Conservation (phyloP, 2,113 vertebrate genomes). For the rat (Rattus norvegicus) region DNA sequence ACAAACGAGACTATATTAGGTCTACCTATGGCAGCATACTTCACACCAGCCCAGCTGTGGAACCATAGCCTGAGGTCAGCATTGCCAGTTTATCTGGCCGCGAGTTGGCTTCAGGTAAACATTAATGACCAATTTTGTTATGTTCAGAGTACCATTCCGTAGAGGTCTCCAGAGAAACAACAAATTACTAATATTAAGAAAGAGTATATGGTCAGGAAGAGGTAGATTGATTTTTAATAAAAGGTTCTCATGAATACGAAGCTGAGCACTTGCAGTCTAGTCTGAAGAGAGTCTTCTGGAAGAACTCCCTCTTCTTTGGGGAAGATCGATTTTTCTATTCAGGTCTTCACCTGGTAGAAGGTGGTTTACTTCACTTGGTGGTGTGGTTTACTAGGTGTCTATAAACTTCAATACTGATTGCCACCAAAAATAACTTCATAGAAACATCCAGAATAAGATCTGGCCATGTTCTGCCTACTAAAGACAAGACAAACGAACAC, state of each 20-base stretch:
- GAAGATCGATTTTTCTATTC: background rate
- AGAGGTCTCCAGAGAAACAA: constrained; percentile 9
- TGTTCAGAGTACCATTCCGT: background rate
- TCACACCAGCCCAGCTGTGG: background rate
- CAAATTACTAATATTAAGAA: background rate
- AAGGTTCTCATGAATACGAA: background rate
- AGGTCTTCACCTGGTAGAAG: background rate
- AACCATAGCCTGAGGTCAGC: background rate
- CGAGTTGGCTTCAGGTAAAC: background rate
- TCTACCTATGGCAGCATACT: background rate
- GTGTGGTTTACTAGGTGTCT: background rate
- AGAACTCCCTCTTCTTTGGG: background rate
- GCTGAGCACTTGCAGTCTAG: background rate
- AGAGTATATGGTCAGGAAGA: background rate
- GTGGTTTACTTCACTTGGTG: background rate
- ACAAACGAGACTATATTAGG: constrained; percentile 2
- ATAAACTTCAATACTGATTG: background rate
- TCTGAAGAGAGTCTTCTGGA: background rate
- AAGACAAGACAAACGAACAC: background rate
- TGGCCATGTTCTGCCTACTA: background rate
- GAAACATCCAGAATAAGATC: constrained; percentile 23
- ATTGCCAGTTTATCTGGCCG: background rate
- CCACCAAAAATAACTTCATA: background rate
- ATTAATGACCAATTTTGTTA: background rate
- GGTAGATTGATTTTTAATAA: background rate